A percentile compares a stretch with the other conserved stretches of the same genome.
phyloP scores from a whole-genome alignment of 2,888 invertebrate species.

The Drosophila kokeensis region DNA sequence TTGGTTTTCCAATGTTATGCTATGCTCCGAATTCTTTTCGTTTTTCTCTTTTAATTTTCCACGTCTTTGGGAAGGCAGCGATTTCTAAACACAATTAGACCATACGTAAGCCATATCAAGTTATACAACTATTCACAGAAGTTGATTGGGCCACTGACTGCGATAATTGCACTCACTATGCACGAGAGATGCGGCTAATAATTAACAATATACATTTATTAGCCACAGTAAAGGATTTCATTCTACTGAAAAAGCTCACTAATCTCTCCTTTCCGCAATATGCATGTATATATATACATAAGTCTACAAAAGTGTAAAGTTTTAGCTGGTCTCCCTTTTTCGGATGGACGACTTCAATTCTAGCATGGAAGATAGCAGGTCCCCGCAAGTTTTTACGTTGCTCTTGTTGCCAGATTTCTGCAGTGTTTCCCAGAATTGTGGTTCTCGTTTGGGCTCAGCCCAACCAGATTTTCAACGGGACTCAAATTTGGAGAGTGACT shows the following conservation, averaged over 20 bases:
- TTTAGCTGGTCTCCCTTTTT: not conserved
- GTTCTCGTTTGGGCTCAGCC: not conserved
- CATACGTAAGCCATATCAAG: not conserved
- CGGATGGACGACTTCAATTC: not conserved
- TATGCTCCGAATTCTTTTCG: not conserved
- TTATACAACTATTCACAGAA: constrained; percentile 26
- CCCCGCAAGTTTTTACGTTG: not conserved
- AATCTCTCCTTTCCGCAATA: not conserved
- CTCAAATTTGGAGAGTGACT: not conserved
- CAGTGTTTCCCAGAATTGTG: not conserved
- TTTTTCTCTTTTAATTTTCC: not conserved
- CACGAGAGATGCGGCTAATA: constrained; percentile 15
- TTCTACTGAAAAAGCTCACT: not conserved
- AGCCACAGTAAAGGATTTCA: not conserved
- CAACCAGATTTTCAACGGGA: not conserved
- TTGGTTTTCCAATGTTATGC: not conserved
- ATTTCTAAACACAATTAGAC: constrained; percentile 6
- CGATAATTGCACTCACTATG: constrained; percentile 30
- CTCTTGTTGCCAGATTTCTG: not conserved
- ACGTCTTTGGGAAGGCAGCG: not conserved
- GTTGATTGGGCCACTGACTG: constrained; percentile 36
- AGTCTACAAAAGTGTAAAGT: not conserved
- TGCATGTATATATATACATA: not conserved
- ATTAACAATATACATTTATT: constrained; percentile 1
- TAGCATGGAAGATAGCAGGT: not conserved